A percentile compares a stretch with the other conserved stretches of the same genome.
Evolutionary conservation across 1,140 invertebrate genomes (phyloP).

Genomic region (Drosophila jambulina): DNA sequence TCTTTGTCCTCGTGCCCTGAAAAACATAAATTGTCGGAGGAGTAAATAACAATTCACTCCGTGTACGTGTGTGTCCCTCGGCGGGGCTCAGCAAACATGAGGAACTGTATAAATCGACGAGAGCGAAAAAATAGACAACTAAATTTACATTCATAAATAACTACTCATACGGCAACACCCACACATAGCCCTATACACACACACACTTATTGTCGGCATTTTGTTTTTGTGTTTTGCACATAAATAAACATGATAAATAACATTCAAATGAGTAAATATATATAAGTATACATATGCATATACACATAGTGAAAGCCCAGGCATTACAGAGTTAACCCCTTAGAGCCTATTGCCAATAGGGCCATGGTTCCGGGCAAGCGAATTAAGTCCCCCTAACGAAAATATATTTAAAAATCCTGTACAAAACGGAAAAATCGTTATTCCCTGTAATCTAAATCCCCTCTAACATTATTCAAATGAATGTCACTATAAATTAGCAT

Average conservation of each 20-base stretch:
- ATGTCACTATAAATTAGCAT: slow-evolving; percentile 36
- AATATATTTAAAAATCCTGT: slow-evolving; percentile 37
- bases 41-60: slow-evolving; percentile 41
- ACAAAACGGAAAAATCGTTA: slow-evolving; percentile 27
- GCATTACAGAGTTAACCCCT: slow-evolving; percentile 26
- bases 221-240: slow-evolving; percentile 75
- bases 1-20: slow-evolving; percentile 27
- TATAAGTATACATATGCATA: slow-evolving; percentile 40
- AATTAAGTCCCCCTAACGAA: slow-evolving; percentile 17
- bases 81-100: slow-evolving; percentile 22
- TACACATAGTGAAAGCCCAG: slow-evolving; percentile 33
- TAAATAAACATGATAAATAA: slow-evolving; percentile 68
- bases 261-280: slow-evolving; percentile 49
- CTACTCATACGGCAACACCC: slow-evolving; percentile 33
- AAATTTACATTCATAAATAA: slow-evolving; percentile 75
- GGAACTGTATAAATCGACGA: slow-evolving; percentile 32
- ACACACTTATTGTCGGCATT: slow-evolving; percentile 68
- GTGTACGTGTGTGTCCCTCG: slow-evolving; percentile 49
- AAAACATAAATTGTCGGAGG: slow-evolving; percentile 43
- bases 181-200: slow-evolving; percentile 40
- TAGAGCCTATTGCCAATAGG: slow-evolving; percentile 49
- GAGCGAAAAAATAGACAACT: slow-evolving; percentile 30
- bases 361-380: slow-evolving; percentile 20
- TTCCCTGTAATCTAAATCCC: slow-evolving; percentile 64
- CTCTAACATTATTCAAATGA: slow-evolving; percentile 23